Conservation (phyloP, 2,797 vertebrate genomes). For the Enteromius paludinosus region DNA sequence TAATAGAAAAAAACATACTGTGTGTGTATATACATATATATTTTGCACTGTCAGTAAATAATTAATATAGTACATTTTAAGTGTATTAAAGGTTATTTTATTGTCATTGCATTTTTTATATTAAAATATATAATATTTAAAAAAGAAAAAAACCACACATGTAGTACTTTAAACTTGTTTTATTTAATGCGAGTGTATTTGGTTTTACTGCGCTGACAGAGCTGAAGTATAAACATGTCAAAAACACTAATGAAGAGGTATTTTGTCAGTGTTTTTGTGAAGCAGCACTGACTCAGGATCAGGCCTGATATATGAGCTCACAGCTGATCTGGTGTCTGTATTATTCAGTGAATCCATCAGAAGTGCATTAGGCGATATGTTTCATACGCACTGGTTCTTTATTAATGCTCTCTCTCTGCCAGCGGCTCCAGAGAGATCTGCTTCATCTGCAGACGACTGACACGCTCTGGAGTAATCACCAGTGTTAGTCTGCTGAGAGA, state of each 20-base stretch:
- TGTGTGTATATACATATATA: too few species aligned
- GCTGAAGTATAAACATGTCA: background rate
- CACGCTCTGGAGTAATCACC: background rate
- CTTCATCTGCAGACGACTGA: background rate
- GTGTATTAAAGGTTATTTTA: too few species aligned
- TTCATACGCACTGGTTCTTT: constrained; percentile 27
- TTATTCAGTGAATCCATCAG: constrained; percentile 9
- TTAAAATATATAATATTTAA: background rate
- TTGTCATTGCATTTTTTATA: background rate
- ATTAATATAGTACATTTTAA: too few species aligned
- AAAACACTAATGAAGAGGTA: background rate
- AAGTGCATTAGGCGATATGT: constrained; percentile 46
- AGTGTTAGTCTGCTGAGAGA: background rate
- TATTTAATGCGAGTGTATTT: background rate
- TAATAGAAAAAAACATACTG: too few species aligned
- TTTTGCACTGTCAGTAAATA: too few species aligned
- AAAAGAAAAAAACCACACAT: background rate
- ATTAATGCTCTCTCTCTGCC: background rate
- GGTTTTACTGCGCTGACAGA: background rate
- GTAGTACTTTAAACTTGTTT: background rate
- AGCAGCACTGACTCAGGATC: background rate
- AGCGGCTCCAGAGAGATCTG: background rate
- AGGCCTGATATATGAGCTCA: background rate
- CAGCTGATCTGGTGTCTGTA: constrained; percentile 29
- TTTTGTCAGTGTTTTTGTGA: background rate